Conservation (phyloP, 2,113 vertebrate species). For the Sebastes schlegelii region DNA sequence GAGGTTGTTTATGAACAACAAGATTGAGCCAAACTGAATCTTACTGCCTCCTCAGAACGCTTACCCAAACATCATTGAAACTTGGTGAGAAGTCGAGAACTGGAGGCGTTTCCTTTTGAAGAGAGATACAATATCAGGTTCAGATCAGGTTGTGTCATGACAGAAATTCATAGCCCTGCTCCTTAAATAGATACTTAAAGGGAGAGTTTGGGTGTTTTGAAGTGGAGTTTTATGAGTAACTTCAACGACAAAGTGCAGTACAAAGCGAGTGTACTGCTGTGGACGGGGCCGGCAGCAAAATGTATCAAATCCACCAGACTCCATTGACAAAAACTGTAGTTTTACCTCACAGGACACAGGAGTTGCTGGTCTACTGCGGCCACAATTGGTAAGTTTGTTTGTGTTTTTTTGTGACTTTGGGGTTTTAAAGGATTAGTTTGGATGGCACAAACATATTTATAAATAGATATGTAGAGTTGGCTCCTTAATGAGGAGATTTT, state of each 20-base stretch:
- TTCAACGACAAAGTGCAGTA: too few relatives aligned
- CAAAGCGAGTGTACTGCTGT: too few relatives aligned
- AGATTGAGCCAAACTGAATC: conserved; percentile 35
- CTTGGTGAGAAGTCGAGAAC: background rate
- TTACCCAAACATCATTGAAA: background rate
- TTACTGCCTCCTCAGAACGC: background rate
- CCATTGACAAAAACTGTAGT: too few relatives aligned
- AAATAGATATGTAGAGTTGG: too few relatives aligned
- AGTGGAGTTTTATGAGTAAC: background rate
- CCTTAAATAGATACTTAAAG: background rate
- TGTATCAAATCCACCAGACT: too few relatives aligned
- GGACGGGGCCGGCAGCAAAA: too few relatives aligned
- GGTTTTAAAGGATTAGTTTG: background rate
- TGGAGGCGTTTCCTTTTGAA: conserved; percentile 2
- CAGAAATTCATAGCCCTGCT: background rate
- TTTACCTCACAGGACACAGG: too few relatives aligned
- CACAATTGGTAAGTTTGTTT: too few relatives aligned
- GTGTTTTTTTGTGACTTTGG: background rate
- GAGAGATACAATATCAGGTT: background rate
- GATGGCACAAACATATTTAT: background rate
- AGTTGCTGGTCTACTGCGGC: too few relatives aligned
- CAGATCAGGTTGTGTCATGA: background rate
- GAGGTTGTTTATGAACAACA: conserved; percentile 32
- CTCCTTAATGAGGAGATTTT: too few relatives aligned
- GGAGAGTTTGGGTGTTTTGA: background rate